Base-by-base conservation (phyloP, 1,140 invertebrate species). In the Penaeus chinensis region DNA sequence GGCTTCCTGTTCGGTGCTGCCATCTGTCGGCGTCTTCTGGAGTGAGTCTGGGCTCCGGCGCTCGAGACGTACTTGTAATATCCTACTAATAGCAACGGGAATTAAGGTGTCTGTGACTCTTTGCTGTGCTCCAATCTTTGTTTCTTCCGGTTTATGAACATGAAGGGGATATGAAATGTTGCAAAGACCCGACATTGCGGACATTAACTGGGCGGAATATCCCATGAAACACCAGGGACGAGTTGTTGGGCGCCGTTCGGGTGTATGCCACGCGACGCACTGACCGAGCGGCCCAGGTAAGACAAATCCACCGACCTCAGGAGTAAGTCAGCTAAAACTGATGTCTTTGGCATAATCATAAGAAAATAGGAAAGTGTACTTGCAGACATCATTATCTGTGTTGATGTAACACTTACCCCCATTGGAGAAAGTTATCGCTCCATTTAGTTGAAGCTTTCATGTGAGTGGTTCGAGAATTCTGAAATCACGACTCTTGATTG, bases 331-430 rank as follows among this genome's bases (percentile, higher is more conserved):
- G 77, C 65, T 65, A 60, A n/a, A n/a, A 77, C 60, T 82, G 71
- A 74, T 77, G 85, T 87, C 80, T 77, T 77, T 69, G 60, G 19
- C 69, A 76, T 60, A 74, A 79, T 82, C 66, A 66, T 82, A 60
- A 87, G 65, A 74, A 82, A 77, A 47, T 82, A 37, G 69, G n/a
- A 62, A 37, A n/a, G 24, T 65, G 77, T 79, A 71, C 71, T 79
- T 79, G 82, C 24, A 78, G 63, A 76, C 61, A 65, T 88, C 87
- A 88, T 88, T 88, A 88, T 80, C 82, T 32, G n/a, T 27, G 74
- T 60, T 88, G 87, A 88, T 88, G 87, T 80, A 84, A 88, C 87
- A 88, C 82, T 84, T 88, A 84, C 78, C 87, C 82, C 84, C 87
- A 88, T 88, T 88, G 87, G 87, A 78, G 87, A 79, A 78, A 80